These are phyloP conservation scores for Gobio gobio DNA, from an alignment of 2,113 vertebrate genomes.

Conservation along the genomic window DNA sequence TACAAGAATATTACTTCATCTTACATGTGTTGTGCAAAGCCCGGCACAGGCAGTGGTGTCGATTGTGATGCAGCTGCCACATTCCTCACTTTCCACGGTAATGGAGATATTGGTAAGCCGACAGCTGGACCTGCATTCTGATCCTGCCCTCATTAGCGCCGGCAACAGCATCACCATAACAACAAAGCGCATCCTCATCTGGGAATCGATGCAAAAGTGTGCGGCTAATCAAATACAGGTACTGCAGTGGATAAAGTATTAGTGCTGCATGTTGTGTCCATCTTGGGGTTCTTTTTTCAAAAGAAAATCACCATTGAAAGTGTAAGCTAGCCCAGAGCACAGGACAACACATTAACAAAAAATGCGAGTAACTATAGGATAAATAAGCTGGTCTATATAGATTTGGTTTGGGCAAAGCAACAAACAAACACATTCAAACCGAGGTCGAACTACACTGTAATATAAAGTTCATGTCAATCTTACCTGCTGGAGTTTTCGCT, in stretches of 20 bases:
- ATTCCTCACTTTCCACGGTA: slow-evolving; percentile 84
- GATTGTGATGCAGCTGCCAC: slow-evolving; percentile 77
- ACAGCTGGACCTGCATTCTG: slow-evolving; percentile 73
- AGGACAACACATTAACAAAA: neutral
- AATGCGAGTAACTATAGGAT: neutral
- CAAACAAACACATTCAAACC: neutral
- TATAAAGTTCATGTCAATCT: neutral
- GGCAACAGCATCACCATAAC: slow-evolving; percentile 52
- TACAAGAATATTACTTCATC: neutral
- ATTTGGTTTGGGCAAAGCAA: neutral
- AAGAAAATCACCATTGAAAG: neutral
- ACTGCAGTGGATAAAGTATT: neutral
- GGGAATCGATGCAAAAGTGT: neutral
- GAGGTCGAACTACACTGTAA: slow-evolving; percentile 22
- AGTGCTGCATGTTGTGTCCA: neutral
- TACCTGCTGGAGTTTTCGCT: slow-evolving; percentile 56
- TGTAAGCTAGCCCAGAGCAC: neutral
- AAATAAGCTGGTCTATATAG: too few relatives aligned
- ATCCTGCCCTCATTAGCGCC: slow-evolving; percentile 63
- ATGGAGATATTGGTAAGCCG: slow-evolving; percentile 82
- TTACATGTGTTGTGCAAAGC: slow-evolving; percentile 83
- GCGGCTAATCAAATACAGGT: neutral
- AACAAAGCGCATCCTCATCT: slow-evolving; percentile 49
- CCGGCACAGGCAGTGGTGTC: slow-evolving; percentile 85
- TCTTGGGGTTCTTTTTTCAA: neutral